Percentiles rank a stretch among this genome's conserved stretches.
These are phyloP conservation scores for Porphyrio hochstetteri DNA, from an alignment of 2,113 vertebrate genomes.

Conservation along the genomic window DNA sequence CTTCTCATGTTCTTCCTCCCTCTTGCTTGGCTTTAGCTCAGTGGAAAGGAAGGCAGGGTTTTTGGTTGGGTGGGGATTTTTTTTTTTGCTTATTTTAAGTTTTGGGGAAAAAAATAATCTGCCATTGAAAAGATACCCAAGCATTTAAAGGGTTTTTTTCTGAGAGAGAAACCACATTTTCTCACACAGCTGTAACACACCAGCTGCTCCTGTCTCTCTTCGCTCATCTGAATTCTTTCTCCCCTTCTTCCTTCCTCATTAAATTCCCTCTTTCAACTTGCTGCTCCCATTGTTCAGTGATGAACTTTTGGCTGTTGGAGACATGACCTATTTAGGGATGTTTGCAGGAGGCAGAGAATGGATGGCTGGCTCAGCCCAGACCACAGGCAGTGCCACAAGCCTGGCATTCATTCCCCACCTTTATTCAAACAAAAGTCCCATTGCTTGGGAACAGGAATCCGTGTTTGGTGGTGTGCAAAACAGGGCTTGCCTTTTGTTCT, in stretches of 20 bases:
- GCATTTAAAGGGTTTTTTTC: background rate
- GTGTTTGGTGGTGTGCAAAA: background rate
- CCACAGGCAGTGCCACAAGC: constrained; percentile 2
- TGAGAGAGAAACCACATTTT: background rate
- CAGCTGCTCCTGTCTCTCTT: constrained; percentile 6
- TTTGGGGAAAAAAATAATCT: rapidly evolving
- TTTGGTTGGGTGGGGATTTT: background rate
- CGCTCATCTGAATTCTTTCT: background rate
- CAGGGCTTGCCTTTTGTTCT: background rate
- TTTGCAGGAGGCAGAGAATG: background rate
- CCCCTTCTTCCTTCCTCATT: background rate
- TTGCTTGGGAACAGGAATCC: background rate
- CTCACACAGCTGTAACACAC: constrained; percentile 20
- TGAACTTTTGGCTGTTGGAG: background rate
- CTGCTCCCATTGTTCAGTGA: background rate
- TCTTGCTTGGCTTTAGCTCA: background rate
- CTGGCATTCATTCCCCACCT: background rate
- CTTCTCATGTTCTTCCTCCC: background rate
- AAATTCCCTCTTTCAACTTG: background rate
- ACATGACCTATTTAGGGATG: background rate
- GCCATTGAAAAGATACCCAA: background rate
- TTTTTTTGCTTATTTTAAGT: background rate
- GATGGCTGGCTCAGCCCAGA: background rate
- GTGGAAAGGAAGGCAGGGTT: background rate
- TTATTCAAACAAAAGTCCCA: background rate